Base-by-base conservation (phyloP, 2,797 vertebrate species). In the Chelonia mydas region DNA sequence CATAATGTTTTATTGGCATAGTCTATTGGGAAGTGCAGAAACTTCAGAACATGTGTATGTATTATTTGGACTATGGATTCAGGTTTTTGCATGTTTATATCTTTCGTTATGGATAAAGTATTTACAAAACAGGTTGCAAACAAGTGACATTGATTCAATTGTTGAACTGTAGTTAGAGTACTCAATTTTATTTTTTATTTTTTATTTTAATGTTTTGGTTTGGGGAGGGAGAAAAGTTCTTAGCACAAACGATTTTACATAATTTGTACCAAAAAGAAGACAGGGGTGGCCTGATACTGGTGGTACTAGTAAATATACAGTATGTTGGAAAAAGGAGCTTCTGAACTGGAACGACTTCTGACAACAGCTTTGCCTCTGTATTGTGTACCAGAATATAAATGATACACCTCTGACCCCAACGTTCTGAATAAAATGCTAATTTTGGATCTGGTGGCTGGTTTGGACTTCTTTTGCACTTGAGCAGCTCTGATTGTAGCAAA, bases 81-180 rank as follows among this genome's bases (percentile, higher is more conserved):
- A 99, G 99, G 98, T 99, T 99, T 99, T 99, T 99, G 99, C 99
- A 99, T 99, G 99, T 99, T 99, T 99, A 99, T 99, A 99, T 99
- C 99, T 99, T 99, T 99, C 98, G 98, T 99, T 98, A 99, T 98
- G 98, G 98, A 98, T 98, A 98, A 98, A 99, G 98, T 99, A 98
- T 99, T 99, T 99, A 98, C 99, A 98, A 99, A 99, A 99, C 99
- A 99, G 98, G 98, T 99, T 98, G 98, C 99, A 99, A 98, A 98
- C 98, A 98, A 98, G 98, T 98, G 98, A 98, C 98, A 98, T 98
- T 98, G 98, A 98, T 98, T 99, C 98, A 98, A 98, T 98, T 98
- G 99, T 99, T 99, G 98, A 99, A 98, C 98, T 99, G 98, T 99
- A 98, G 98, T 98, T 98, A 98, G 98, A 98, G 96, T 98, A 98